Percentiles rank a stretch among this genome's conserved stretches.
phyloP scores from a whole-genome alignment of 2,113 vertebrate species.

The Colaptes auratus region DNA sequence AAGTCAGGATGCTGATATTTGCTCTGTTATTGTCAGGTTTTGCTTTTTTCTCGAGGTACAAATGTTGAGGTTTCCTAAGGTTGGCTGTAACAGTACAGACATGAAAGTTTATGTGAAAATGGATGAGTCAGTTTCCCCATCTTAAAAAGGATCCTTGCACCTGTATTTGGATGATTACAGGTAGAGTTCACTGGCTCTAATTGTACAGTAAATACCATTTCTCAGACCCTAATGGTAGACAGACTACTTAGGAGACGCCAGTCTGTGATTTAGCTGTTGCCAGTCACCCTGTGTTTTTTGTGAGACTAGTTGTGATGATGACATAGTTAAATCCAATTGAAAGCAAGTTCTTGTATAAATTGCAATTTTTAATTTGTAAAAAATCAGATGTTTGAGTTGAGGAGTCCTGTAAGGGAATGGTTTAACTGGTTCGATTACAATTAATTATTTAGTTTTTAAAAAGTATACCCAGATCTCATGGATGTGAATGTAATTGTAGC shows the following conservation, averaged over 20 bases:
- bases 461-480: slow-evolving; percentile 76
- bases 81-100: slow-evolving; percentile 74
- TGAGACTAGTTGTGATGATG: slow-evolving; percentile 86
- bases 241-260: slow-evolving; percentile 90
- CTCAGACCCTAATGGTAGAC: slow-evolving; percentile 89
- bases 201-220: slow-evolving; percentile 95
- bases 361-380: slow-evolving; percentile 83
- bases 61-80: slow-evolving; percentile 74
- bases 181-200: slow-evolving; percentile 90
- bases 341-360: slow-evolving; percentile 86
- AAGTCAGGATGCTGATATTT: background rate
- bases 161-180: slow-evolving; percentile 95
- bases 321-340: slow-evolving; percentile 86
- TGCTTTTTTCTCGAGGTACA: background rate
- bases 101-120: slow-evolving; percentile 86
- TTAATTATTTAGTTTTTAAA: slow-evolving; percentile 68
- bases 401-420: slow-evolving; percentile 50
- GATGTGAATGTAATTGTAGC: slow-evolving; percentile 95
- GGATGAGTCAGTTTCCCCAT: slow-evolving; percentile 87
- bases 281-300: slow-evolving; percentile 85
- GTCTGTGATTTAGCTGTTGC: slow-evolving; percentile 93
- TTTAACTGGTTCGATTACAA: slow-evolving; percentile 66
- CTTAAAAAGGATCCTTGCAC: slow-evolving; percentile 84
- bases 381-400: slow-evolving; percentile 61
- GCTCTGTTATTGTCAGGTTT: background rate